Conservation (phyloP, 2,797 vertebrate genomes). For the Tadarida brasiliensis region DNA sequence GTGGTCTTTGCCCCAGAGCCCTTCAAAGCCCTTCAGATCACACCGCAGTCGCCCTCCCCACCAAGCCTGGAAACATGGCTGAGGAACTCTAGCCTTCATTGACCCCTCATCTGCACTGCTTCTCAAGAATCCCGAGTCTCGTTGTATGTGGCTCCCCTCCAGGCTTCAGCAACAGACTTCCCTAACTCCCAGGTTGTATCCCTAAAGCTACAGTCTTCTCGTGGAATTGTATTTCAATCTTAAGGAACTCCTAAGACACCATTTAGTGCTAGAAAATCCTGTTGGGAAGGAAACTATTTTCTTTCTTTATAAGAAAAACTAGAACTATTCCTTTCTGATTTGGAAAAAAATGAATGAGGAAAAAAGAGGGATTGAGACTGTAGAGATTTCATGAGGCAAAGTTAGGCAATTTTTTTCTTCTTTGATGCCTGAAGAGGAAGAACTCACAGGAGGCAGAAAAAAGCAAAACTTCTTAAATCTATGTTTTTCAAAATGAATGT, state of each 20-base stretch:
- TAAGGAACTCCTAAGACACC: neutral
- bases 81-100: neutral
- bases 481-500: neutral
- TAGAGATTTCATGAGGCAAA: neutral
- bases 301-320: conserved; percentile 6
- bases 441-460: neutral
- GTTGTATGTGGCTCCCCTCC: neutral
- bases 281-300: neutral
- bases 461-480: neutral
- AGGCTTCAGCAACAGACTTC: neutral
- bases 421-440: neutral
- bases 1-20: neutral
- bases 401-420: neutral
- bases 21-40: neutral
- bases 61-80: neutral
- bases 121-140: neutral
- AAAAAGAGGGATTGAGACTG: neutral
- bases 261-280: neutral
- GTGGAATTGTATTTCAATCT: neutral
- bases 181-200: neutral
- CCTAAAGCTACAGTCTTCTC: neutral
- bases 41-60: neutral
- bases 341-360: neutral
- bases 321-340: conserved; percentile 37
- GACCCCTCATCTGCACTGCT: neutral